phyloP scores from a whole-genome alignment of 1,140 invertebrate species.

The Delia radicum region DNA sequence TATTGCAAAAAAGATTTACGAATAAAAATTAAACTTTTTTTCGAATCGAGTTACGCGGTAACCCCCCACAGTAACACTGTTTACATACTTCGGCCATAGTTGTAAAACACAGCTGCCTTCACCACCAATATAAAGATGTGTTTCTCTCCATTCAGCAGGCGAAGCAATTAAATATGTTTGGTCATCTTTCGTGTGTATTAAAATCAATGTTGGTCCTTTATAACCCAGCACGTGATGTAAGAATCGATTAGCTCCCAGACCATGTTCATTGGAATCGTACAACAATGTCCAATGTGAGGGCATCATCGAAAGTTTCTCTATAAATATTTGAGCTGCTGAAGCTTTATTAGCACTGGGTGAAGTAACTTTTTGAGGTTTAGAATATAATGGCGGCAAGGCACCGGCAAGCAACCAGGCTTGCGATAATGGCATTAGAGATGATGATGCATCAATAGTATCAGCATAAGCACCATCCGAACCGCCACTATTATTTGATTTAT shows the following conservation, averaged over 20 bases:
- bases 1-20: too few relatives aligned
- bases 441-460: constrained; percentile 34
- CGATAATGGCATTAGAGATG: constrained; percentile 64
- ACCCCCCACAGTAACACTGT: too few relatives aligned
- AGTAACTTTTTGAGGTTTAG: constrained; percentile 58
- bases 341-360: constrained; percentile 36
- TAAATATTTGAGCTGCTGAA: constrained; percentile 60
- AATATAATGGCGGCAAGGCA: constrained; percentile 70
- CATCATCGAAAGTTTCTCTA: constrained; percentile 65
- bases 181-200: constrained; percentile 68
- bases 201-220: constrained; percentile 77
- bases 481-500: constrained; percentile 29
- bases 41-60: too few relatives aligned
- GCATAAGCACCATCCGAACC: constrained; percentile 36
- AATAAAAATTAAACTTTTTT: too few relatives aligned
- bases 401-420: constrained; percentile 78
- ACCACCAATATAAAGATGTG: constrained; percentile 80
- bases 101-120: constrained; percentile 77
- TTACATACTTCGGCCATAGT: constrained; percentile 73
- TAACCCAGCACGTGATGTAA: constrained; percentile 84
- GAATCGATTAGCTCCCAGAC: constrained; percentile 83
- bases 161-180: constrained; percentile 76
- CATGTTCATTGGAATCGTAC: constrained; percentile 82
- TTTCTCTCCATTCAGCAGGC: constrained; percentile 83
- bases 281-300: constrained; percentile 81